Percentiles rank a stretch among this genome's conserved stretches.
Evolutionary conservation across 2,113 vertebrate genomes (phyloP).

Genomic region (Scolopax mira): DNA sequence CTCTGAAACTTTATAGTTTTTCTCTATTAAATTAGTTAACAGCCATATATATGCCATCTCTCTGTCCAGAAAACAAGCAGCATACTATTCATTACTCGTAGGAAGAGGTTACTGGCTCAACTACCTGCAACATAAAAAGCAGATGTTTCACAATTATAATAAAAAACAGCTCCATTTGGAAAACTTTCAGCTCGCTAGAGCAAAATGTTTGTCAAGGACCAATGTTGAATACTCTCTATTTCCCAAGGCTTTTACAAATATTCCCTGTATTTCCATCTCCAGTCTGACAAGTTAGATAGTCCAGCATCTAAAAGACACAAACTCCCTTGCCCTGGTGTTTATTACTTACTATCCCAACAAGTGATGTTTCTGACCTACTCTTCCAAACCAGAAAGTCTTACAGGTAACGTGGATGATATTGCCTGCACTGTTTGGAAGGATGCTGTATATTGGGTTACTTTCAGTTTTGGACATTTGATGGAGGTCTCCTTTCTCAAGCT

Average conservation of each 20-base stretch:
- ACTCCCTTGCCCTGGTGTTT: neutral
- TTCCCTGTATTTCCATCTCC: neutral
- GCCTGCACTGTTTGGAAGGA: neutral
- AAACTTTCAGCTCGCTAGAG: neutral
- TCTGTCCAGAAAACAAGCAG: neutral
- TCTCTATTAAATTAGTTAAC: neutral
- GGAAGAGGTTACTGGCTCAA: constrained; percentile 1
- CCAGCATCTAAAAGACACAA: neutral
- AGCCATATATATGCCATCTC: neutral
- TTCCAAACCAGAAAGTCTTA: neutral
- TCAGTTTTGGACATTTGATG: neutral
- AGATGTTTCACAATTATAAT: constrained; percentile 6
- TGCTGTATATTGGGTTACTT: neutral
- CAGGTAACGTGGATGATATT: neutral
- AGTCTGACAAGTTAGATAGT: neutral
- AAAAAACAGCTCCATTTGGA: constrained; percentile 17
- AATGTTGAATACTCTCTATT: neutral
- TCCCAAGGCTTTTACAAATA: neutral
- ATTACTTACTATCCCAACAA: neutral
- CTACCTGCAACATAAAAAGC: neutral
- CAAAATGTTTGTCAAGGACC: neutral
- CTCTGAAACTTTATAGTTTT: neutral
- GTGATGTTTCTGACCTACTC: neutral
- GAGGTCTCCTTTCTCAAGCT: neutral
- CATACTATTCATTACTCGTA: neutral